Evolutionary conservation across 2,113 vertebrate genomes (phyloP).

Genomic region (Nothobranchius furzeri): DNA sequence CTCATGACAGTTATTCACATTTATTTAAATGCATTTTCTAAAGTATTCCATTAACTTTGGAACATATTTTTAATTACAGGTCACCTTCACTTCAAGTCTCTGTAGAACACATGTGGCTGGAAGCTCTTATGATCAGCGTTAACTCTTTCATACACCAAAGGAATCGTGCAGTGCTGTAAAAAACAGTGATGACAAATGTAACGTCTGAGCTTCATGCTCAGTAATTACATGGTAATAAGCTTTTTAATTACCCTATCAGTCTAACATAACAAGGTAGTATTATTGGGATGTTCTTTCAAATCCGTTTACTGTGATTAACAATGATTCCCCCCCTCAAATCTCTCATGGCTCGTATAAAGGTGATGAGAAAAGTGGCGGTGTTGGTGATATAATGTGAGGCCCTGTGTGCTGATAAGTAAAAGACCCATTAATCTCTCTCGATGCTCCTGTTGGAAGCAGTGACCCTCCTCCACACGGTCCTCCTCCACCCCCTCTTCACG

Average conservation of each 20-base stretch:
- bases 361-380: conserved; percentile 4
- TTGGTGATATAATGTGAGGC: conserved; percentile 15
- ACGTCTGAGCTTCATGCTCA: conserved; percentile 5
- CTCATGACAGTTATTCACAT: too few relatives aligned
- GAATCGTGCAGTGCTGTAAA: background rate
- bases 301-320: conserved; percentile 27
- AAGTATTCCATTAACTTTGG: too few relatives aligned
- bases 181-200: conserved; percentile 6
- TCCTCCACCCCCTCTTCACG: conserved; percentile 53
- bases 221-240: conserved; percentile 22
- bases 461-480: conserved; percentile 28
- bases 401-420: conserved; percentile 24
- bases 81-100: too few relatives aligned
- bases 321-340: conserved; percentile 6
- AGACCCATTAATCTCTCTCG: conserved; percentile 53
- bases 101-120: background rate
- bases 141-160: background rate
- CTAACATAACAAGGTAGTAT: conserved; percentile 8
- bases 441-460: conserved; percentile 31
- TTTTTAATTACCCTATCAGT: conserved; percentile 18
- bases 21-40: too few relatives aligned
- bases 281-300: conserved; percentile 21
- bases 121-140: background rate
- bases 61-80: too few relatives aligned
- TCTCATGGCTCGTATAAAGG: conserved; percentile 20